Evolutionary conservation across 37 sponge, comb jelly and placozoan genomes (phyloP).

Genomic region (Hexactinellida sp.): DNA sequence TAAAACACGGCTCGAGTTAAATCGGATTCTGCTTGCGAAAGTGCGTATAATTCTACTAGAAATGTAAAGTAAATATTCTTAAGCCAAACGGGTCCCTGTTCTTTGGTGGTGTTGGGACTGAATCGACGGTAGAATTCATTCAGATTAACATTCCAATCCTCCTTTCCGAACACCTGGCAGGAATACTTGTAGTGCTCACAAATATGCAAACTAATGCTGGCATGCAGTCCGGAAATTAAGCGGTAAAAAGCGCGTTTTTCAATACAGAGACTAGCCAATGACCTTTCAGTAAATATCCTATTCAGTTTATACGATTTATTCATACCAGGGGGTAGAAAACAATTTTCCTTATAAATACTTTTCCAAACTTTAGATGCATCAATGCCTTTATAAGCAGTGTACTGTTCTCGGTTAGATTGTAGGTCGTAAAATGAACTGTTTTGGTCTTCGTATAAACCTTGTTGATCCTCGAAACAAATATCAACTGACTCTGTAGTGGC

Average conservation of each 20-base stretch:
- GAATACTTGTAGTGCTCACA: slow-evolving; percentile 51
- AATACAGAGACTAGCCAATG: slow-evolving; percentile 54
- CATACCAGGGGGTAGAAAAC: slow-evolving; percentile 41
- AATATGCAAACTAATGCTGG: slow-evolving; percentile 88
- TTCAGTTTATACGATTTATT: slow-evolving; percentile 25
- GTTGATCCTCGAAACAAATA: slow-evolving; percentile 3
- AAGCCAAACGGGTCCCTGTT: slow-evolving; percentile 89
- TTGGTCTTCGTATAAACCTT: background rate
- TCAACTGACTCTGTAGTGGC: background rate
- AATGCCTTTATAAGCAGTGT: slow-evolving; percentile 78
- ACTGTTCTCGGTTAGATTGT: slow-evolving; percentile 75
- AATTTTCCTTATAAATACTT: slow-evolving; percentile 90
- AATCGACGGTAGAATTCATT: slow-evolving; percentile 79
- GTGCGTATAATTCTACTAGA: slow-evolving; percentile 70
- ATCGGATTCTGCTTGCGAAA: slow-evolving; percentile 60
- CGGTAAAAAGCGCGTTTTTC: slow-evolving; percentile 93
- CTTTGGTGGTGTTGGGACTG: slow-evolving; percentile 54
- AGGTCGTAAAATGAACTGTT: slow-evolving; percentile 39
- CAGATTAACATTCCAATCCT: slow-evolving; percentile 72
- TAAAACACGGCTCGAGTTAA: slow-evolving; percentile 56
- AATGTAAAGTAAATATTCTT: slow-evolving; percentile 92
- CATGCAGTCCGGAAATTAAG: slow-evolving; percentile 83
- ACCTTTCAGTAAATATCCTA: background rate
- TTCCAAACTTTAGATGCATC: slow-evolving; percentile 76
- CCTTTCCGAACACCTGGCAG: background rate